Evolutionary conservation across 2,113 vertebrate species (phyloP).

Genomic region (Struthidea cinerea): DNA sequence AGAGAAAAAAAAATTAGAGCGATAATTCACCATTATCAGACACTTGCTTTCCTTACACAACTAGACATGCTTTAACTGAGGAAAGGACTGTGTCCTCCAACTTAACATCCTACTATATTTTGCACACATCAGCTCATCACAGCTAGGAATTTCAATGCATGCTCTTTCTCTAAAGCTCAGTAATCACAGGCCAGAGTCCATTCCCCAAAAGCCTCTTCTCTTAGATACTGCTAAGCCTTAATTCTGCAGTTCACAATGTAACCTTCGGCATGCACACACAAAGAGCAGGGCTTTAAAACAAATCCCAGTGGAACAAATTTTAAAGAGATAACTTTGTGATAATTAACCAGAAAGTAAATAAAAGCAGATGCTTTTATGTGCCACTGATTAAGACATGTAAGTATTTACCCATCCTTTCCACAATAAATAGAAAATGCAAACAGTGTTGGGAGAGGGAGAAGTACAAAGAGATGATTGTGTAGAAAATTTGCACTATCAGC

Average conservation of each 20-base stretch:
- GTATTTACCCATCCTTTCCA: background rate
- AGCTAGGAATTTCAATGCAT: background rate
- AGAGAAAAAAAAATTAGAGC: background rate
- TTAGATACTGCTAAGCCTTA: background rate
- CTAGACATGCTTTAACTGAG: background rate
- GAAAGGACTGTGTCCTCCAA: background rate
- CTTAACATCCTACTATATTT: background rate
- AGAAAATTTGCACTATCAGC: background rate
- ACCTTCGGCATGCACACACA: background rate
- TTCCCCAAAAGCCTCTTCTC: background rate
- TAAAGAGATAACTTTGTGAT: background rate
- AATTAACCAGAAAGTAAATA: background rate
- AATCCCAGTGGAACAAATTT: background rate
- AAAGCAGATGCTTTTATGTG: background rate
- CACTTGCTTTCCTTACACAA: background rate
- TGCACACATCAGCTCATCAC: background rate
- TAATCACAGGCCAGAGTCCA: background rate
- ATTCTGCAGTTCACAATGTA: background rate
- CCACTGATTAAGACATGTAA: background rate
- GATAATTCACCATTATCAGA: background rate
- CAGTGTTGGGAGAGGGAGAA: background rate
- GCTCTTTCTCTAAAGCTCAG: background rate
- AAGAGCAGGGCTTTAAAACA: background rate
- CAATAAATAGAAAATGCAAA: background rate
- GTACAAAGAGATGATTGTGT: background rate